These are phyloP conservation scores for Marasmarcha lunaedactyla DNA, from an alignment of 2,888 invertebrate species.

Conservation along the genomic window DNA sequence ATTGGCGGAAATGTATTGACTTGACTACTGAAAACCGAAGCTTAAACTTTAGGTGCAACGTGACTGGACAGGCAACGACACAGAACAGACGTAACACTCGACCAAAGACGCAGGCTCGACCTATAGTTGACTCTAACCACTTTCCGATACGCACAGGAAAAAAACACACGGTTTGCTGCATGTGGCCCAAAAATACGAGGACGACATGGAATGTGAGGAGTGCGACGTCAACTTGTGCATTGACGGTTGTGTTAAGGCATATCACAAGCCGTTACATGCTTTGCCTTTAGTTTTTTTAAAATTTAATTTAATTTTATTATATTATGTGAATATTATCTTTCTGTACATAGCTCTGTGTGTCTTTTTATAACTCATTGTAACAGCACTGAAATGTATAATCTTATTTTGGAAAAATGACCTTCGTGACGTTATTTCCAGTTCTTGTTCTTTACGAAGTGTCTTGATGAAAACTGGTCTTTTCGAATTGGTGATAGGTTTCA, in stretches of 20 bases:
- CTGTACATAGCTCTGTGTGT: too few relatives aligned
- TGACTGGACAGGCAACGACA: too few relatives aligned
- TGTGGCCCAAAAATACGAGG: constrained; percentile 13
- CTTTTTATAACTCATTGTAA: too few relatives aligned
- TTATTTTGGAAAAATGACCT: too few relatives aligned
- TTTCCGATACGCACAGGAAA: constrained; percentile 14
- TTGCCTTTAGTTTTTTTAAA: too few relatives aligned
- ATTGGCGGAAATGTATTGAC: constrained; percentile 5
- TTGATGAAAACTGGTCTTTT: too few relatives aligned
- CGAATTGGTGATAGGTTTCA: too few relatives aligned
- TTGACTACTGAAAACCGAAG: not conserved
- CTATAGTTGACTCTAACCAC: constrained; percentile 9
- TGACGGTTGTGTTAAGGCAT: constrained; percentile 13
- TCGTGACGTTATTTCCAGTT: too few relatives aligned
- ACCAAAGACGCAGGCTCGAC: constrained; percentile 4
- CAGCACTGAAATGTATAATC: too few relatives aligned
- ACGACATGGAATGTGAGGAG: constrained; percentile 18
- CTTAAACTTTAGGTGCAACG: not conserved
- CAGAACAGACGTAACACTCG: not conserved
- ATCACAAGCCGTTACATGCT: constrained; percentile 14
- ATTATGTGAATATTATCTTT: too few relatives aligned
- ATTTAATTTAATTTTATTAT: constrained; percentile 16
- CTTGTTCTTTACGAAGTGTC: too few relatives aligned
- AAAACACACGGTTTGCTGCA: constrained; percentile 13
- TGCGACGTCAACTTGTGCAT: constrained; percentile 18